phyloP scores from a whole-genome alignment of 1,140 invertebrate species.

The Zophobas atratus region DNA sequence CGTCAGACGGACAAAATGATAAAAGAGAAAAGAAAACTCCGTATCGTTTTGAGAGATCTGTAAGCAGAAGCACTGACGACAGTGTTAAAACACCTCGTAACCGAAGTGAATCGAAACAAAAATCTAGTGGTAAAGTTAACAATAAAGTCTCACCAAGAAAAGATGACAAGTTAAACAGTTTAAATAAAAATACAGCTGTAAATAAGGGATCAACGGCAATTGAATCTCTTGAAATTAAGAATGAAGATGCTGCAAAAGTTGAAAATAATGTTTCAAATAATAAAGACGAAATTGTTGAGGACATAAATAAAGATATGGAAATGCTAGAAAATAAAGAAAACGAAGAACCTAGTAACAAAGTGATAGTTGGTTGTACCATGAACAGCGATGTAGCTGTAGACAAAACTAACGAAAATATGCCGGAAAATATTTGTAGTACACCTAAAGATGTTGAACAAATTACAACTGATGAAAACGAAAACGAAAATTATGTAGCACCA shows the following conservation, averaged over 20 bases:
- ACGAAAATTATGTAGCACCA: too few species aligned
- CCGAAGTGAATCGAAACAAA: constrained; percentile 27
- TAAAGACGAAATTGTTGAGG: not conserved
- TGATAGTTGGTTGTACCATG: constrained; percentile 1
- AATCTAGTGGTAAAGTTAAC: constrained; percentile 1
- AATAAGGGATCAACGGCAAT: not conserved
- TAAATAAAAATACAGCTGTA: constrained; percentile 3
- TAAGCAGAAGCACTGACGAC: constrained; percentile 1
- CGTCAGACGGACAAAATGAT: constrained; percentile 2
- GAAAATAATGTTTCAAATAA: not conserved
- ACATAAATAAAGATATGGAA: not conserved
- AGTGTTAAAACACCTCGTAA: constrained; percentile 20
- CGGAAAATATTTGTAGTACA: too few species aligned
- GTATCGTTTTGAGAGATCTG: constrained; percentile 12
- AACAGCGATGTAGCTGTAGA: not conserved
- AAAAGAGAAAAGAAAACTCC: constrained; percentile 25
- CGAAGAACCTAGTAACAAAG: not conserved
- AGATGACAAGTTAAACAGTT: not conserved
- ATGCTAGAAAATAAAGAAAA: constrained; percentile 3
- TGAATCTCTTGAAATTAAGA: not conserved
- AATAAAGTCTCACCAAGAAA: not conserved
- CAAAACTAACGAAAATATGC: too few species aligned
- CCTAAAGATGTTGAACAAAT: too few species aligned
- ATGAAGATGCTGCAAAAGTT: not conserved
- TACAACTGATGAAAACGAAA: too few species aligned